Base-by-base conservation (phyloP, 2,113 vertebrate species). In the Tamias sibiricus region DNA sequence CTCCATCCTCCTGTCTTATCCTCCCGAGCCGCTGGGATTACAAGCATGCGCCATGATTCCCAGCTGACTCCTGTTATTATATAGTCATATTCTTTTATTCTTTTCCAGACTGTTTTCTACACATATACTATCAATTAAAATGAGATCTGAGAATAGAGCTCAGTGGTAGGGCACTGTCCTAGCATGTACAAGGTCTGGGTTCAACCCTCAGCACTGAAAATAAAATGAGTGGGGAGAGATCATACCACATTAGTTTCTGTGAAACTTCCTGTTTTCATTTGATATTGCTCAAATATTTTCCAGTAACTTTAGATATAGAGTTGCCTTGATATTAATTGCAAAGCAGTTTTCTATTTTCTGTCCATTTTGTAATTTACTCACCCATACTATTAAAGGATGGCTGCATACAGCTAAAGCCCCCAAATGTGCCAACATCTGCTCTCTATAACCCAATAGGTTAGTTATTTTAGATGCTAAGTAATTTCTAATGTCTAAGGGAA, bases 401-500 rank as follows among this genome's bases (percentile, higher is more conserved):
- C 35, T 94, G 17, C 75, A 83, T 77, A n/a, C 32, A 95, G 77
- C 68, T 40, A 74, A 77, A 94, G 74, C 13, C 26, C 20, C 30
- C 37, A 59, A 62, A 77, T 86, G 26, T 47, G 35, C 47, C 90
- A 72, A 26, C 44, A 49, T 94, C 54, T 92, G 59, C 42, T 93
- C 57, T 80, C 49, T 30, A 66, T 83, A 93, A 91, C 32, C 16
- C 28, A 74, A 47, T 40, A 90, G 91, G 77, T 91, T 74, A 71
- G 71, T 89, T 75, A 91, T 95, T 87, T 97, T 64, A 64, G 86
- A 94, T 90, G 80, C 49, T 26, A 91, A 94, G 86, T 83, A 87
- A 95, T 54, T 90, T 95, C 47, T 74, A 81, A 74, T 92, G 42
- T 74, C 44, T 77, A 93, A 94, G 52, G 80, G 68, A 92, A 96